phyloP scores from a whole-genome alignment of 2,797 vertebrate genomes.

The Erethizon dorsatum region DNA sequence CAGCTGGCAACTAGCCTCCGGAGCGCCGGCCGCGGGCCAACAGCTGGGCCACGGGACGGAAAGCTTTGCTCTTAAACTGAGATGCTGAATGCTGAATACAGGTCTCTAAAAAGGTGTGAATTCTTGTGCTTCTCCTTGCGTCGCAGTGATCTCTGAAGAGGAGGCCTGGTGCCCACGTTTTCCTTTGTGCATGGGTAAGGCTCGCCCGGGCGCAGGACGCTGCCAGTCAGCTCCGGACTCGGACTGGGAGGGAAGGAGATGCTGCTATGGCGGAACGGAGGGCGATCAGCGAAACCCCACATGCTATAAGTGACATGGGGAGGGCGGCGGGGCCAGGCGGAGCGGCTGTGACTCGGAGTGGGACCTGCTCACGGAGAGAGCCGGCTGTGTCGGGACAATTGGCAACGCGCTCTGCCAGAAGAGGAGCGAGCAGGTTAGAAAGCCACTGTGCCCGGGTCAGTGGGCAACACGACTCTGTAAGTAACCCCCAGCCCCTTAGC shows the following conservation, averaged over 20 bases:
- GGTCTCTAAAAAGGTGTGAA: not conserved
- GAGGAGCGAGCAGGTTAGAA: too few species aligned
- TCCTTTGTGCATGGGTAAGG: fast-evolving
- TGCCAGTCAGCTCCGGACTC: too few species aligned
- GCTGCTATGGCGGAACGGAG: not conserved
- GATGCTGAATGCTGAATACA: fast-evolving
- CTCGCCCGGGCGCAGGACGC: not conserved
- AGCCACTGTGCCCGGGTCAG: not conserved
- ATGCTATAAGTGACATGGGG: fast-evolving
- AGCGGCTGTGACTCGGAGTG: too few species aligned
- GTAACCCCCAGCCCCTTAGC: not conserved
- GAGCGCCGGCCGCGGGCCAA: not conserved
- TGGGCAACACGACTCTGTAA: fast-evolving
- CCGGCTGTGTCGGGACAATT: not conserved
- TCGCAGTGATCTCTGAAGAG: not conserved
- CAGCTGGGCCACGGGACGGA: not conserved
- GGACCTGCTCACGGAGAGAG: not conserved
- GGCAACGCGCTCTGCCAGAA: too few species aligned
- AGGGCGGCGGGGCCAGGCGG: not conserved
- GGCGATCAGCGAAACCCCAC: not conserved
- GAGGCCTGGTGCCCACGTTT: not conserved
- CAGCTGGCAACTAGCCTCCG: not conserved
- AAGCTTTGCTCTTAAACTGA: not conserved
- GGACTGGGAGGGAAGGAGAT: not conserved
- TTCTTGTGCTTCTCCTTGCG: not conserved